phyloP scores from a whole-genome alignment of 2,113 vertebrate genomes.

The Steatornis caripensis region DNA sequence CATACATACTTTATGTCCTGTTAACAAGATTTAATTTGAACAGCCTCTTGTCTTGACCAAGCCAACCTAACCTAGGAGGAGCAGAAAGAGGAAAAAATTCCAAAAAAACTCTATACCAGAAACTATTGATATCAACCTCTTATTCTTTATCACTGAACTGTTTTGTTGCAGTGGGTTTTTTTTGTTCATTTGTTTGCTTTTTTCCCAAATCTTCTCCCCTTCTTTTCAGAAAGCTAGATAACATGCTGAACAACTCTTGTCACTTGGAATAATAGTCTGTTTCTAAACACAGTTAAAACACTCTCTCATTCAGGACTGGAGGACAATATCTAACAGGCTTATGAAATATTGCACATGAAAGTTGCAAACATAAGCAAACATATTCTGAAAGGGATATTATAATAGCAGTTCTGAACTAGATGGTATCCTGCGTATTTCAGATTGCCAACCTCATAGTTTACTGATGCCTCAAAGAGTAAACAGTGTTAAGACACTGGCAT shows the following conservation, averaged over 20 bases:
- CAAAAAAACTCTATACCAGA: neutral
- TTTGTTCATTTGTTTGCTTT: neutral
- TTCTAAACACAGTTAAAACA: neutral
- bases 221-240: neutral
- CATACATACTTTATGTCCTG: neutral
- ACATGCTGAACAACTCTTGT: neutral
- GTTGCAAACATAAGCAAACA: neutral
- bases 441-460: neutral
- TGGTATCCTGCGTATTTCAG: neutral
- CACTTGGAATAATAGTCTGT: neutral
- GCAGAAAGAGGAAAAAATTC: neutral
- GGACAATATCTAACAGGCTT: neutral
- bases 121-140: neutral
- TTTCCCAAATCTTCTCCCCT: neutral
- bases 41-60: neutral
- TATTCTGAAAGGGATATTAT: neutral
- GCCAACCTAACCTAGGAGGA: neutral
- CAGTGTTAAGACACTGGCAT: fast-evolving
- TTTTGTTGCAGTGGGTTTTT: neutral
- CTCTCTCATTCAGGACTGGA: neutral
- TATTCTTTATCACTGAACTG: neutral
- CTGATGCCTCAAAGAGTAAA: neutral
- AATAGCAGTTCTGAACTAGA: neutral
- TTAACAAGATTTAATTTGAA: neutral
- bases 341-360: fast-evolving